These are phyloP conservation scores for Erythrolamprus reginae DNA, from an alignment of 2,113 vertebrate genomes.

Conservation along the genomic window DNA sequence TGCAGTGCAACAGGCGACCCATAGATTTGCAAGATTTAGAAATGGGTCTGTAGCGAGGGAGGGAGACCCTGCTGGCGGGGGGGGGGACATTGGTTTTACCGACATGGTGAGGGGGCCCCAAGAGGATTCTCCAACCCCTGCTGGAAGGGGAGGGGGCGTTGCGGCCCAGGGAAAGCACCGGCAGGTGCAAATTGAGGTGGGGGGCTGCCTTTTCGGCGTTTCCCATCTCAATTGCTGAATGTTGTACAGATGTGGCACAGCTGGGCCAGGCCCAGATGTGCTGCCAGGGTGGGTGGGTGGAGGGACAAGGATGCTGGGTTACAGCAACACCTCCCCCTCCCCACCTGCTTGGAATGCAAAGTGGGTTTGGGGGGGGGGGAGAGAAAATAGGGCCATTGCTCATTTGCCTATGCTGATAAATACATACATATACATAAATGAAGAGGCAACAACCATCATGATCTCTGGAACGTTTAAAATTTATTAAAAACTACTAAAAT, in stretches of 20 bases:
- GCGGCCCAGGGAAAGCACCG: not conserved
- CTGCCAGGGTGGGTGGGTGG: too few species aligned
- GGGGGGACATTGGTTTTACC: not conserved
- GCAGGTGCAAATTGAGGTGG: not conserved
- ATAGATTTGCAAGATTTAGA: not conserved
- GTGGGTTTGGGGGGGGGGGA: not conserved
- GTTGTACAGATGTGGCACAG: not conserved
- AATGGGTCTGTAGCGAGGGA: too few species aligned
- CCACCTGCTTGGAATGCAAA: not conserved
- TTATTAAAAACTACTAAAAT: too few species aligned
- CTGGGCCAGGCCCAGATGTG: not conserved
- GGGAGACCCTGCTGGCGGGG: not conserved
- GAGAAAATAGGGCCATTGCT: not conserved
- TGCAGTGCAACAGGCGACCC: not conserved
- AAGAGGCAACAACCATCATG: too few species aligned
- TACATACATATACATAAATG: not conserved
- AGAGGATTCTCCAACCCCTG: too few species aligned
- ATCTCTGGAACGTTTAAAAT: too few species aligned
- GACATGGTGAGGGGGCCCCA: not conserved
- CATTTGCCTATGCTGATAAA: slow-evolving; percentile 19
- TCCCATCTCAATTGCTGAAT: not conserved
- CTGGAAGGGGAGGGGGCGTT: not conserved
- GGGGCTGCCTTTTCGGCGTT: not conserved
- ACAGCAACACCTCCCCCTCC: accelerated
- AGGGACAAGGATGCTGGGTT: not conserved